Conservation (phyloP, 2,888 invertebrate genomes). For the Chymomyza amoena region DNA sequence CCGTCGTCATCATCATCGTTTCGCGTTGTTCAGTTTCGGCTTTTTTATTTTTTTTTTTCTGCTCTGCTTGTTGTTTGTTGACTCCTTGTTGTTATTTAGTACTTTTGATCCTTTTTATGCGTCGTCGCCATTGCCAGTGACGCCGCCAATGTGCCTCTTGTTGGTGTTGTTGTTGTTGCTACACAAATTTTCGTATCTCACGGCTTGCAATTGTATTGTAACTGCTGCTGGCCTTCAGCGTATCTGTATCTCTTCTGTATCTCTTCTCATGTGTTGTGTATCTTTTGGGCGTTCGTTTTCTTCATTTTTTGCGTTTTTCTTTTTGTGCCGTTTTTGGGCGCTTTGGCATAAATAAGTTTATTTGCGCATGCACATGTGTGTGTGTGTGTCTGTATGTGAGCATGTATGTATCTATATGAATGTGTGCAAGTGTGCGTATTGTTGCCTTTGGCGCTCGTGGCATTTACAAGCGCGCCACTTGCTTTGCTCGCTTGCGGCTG, state of each 20-base stretch:
- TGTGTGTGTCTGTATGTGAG: slow-evolving; percentile 1
- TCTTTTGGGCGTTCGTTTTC: slow-evolving; percentile 17
- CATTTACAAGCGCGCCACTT: slow-evolving; percentile 1
- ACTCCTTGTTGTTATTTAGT: slow-evolving; percentile 64
- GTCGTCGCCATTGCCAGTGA: background rate
- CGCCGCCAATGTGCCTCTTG: background rate
- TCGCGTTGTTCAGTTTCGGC: slow-evolving; percentile 17
- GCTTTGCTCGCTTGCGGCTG: slow-evolving; percentile 35
- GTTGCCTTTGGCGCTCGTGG: background rate
- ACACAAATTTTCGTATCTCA: slow-evolving; percentile 44
- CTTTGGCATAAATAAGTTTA: slow-evolving; percentile 25
- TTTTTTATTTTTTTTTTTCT: background rate
- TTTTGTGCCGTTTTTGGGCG: slow-evolving; percentile 40
- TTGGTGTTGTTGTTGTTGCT: slow-evolving; percentile 16
- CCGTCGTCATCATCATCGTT: background rate
- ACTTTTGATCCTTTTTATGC: slow-evolving; percentile 60
- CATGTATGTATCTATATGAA: slow-evolving; percentile 29
- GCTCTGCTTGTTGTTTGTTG: slow-evolving; percentile 11
- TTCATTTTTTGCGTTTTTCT: slow-evolving; percentile 15
- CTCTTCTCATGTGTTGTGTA: slow-evolving; percentile 25
- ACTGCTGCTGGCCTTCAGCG: background rate
- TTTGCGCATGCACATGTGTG: slow-evolving; percentile 35
- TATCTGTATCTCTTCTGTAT: slow-evolving; percentile 30
- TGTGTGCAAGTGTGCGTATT: slow-evolving; percentile 2
- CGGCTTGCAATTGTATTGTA: slow-evolving; percentile 48